These are phyloP conservation scores for Rhincodon typus DNA, from an alignment of 2,797 vertebrate species.

Conservation along the genomic window DNA sequence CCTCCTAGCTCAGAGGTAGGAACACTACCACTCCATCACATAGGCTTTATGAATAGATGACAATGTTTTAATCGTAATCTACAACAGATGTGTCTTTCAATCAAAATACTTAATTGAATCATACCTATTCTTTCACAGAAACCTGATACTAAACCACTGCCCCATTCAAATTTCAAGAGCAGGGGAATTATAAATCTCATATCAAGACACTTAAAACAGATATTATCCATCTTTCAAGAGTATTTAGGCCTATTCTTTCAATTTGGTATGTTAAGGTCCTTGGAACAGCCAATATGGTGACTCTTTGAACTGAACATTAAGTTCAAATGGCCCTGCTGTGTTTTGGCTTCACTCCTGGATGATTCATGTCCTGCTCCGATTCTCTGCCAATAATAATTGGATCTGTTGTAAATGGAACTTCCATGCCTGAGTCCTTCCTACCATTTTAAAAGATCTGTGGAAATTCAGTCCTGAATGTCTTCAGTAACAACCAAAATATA, in stretches of 20 bases:
- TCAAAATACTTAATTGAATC: not conserved
- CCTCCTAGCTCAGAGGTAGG: too few relatives aligned
- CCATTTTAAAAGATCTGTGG: not conserved
- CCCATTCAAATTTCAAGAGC: not conserved
- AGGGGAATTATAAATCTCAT: not conserved
- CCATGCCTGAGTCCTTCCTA: not conserved
- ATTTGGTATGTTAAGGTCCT: not conserved
- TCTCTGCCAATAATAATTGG: not conserved
- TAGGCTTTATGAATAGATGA: too few relatives aligned
- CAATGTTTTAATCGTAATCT: too few relatives aligned
- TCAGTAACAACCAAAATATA: not conserved
- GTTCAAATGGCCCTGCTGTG: not conserved
- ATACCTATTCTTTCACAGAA: not conserved
- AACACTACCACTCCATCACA: too few relatives aligned
- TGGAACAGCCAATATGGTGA: not conserved
- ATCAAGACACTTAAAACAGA: not conserved
- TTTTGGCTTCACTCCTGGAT: not conserved
- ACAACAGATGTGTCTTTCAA: not conserved
- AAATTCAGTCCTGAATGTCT: not conserved
- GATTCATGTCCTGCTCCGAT: not conserved
- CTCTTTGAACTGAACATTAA: not conserved
- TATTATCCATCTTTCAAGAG: not conserved
- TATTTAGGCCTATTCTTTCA: not conserved
- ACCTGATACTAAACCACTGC: not conserved
- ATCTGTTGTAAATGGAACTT: not conserved